Evolutionary conservation across 2,113 vertebrate genomes (phyloP).

Genomic region (Limnothrissa miodon): DNA sequence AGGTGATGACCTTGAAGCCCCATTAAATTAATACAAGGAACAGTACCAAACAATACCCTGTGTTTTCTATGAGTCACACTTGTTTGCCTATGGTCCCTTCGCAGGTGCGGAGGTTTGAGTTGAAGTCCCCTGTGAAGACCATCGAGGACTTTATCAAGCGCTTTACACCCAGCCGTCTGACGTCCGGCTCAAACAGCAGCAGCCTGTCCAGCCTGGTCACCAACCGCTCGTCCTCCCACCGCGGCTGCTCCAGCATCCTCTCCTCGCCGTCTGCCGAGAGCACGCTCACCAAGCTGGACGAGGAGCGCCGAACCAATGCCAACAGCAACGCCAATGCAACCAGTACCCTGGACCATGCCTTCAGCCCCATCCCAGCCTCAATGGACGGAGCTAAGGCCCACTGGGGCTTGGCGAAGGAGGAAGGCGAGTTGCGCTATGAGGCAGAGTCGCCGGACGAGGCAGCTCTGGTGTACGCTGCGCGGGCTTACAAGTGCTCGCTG

Average conservation of each 20-base stretch:
- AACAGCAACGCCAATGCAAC: slow-evolving; percentile 35
- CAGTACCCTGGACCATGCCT: slow-evolving; percentile 64
- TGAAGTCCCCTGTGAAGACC: slow-evolving; percentile 95
- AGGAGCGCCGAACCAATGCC: slow-evolving; percentile 55
- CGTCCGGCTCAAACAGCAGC: slow-evolving; percentile 85
- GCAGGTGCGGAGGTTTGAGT: slow-evolving; percentile 85
- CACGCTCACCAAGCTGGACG: slow-evolving; percentile 80
- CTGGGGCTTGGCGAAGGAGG: slow-evolving; percentile 42
- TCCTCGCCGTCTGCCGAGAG: slow-evolving; percentile 76
- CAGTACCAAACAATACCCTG: too few species aligned
- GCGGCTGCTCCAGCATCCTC: slow-evolving; percentile 69
- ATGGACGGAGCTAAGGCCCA: slow-evolving; percentile 40
- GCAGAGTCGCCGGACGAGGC: slow-evolving; percentile 95
- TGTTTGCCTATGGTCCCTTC: neutral
- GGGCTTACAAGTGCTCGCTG: slow-evolving; percentile 88
- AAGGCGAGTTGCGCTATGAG: slow-evolving; percentile 86
- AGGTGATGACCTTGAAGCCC: neutral
- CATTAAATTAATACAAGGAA: neutral
- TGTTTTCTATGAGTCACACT: neutral
- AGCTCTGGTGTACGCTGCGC: slow-evolving; percentile 90
- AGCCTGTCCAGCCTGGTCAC: slow-evolving; percentile 80
- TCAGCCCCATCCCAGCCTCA: slow-evolving; percentile 48
- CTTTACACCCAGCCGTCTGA: slow-evolving; percentile 90
- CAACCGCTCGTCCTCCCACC: slow-evolving; percentile 73
- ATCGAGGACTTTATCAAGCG: slow-evolving; percentile 93